Percentiles rank a stretch among this genome's conserved stretches.
phyloP scores from a whole-genome alignment of 1,140 invertebrate genomes.

The Centruroides sculpturatus region DNA sequence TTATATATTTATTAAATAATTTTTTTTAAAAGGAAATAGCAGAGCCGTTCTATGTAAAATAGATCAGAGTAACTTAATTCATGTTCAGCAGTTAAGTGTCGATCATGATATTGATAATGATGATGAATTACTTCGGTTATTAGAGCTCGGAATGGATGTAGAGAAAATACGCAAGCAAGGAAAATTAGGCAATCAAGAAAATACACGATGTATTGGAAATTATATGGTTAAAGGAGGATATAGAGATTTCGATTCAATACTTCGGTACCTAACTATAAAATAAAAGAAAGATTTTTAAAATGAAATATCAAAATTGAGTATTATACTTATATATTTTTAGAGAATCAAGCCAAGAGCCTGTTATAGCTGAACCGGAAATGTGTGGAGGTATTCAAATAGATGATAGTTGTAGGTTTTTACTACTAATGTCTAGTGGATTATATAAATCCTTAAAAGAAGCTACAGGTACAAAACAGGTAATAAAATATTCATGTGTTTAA shows the following conservation, averaged over 20 bases:
- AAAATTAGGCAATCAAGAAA: slow-evolving; percentile 36
- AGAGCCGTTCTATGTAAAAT: slow-evolving; percentile 66
- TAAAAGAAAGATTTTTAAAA: not conserved
- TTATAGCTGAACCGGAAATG: slow-evolving; percentile 69
- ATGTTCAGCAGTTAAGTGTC: slow-evolving; percentile 61
- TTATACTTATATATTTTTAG: slow-evolving; percentile 18
- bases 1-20: not conserved
- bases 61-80: slow-evolving; percentile 59
- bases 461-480: slow-evolving; percentile 40
- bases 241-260: slow-evolving; percentile 54
- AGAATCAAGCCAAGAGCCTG: slow-evolving; percentile 52
- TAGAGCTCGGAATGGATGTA: slow-evolving; percentile 50
- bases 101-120: slow-evolving; percentile 73
- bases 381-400: slow-evolving; percentile 61
- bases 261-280: slow-evolving; percentile 22
- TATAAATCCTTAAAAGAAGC: slow-evolving; percentile 71
- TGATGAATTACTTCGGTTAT: slow-evolving; percentile 58
- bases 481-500: slow-evolving; percentile 15
- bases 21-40: slow-evolving; percentile 36
- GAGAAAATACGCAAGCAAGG: slow-evolving; percentile 43
- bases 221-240: slow-evolving; percentile 75
- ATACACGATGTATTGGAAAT: slow-evolving; percentile 66
- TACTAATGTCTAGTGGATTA: slow-evolving; percentile 70
- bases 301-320: not conserved
- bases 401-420: slow-evolving; percentile 61